These are phyloP conservation scores for Littorina saxatilis DNA, from an alignment of 1,140 invertebrate species.

Conservation along the genomic window DNA sequence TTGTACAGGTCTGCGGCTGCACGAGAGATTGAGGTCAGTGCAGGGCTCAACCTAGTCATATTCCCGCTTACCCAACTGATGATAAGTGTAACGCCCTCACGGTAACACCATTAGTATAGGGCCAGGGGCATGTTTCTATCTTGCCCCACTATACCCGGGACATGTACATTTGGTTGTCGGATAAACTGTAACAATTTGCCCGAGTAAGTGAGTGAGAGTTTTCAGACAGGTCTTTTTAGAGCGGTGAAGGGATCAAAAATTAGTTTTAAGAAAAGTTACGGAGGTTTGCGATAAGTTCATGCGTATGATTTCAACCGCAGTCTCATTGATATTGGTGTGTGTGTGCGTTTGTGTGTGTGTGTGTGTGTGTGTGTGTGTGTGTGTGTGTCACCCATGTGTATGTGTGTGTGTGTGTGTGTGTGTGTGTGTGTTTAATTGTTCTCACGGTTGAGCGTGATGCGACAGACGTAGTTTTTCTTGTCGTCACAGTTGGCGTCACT, in stretches of 20 bases:
- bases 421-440: no score
- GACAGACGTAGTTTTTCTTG: constrained; percentile 48
- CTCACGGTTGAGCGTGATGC: no score
- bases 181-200: not conserved
- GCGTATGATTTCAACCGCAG: no score
- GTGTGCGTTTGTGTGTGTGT: no score
- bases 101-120: not conserved
- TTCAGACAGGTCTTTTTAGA: not conserved
- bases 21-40: not conserved
- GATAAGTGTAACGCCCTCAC: not conserved
- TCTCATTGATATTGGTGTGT: not conserved
- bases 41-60: not conserved
- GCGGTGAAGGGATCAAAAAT: not conserved
- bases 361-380: no score
- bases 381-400: no score
- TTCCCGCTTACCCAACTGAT: not conserved
- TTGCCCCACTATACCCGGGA: not conserved
- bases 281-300: not conserved
- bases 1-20: constrained; percentile 21
- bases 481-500: constrained; percentile 50
- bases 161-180: not conserved
- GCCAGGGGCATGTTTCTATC: not conserved
- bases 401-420: no score
- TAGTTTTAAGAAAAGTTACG: not conserved
- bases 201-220: not conserved